Evolutionary conservation across 1,140 invertebrate genomes (phyloP), one percentile per base, ranked within the genome.

Genomic region (Drosophila rufa): DNA sequence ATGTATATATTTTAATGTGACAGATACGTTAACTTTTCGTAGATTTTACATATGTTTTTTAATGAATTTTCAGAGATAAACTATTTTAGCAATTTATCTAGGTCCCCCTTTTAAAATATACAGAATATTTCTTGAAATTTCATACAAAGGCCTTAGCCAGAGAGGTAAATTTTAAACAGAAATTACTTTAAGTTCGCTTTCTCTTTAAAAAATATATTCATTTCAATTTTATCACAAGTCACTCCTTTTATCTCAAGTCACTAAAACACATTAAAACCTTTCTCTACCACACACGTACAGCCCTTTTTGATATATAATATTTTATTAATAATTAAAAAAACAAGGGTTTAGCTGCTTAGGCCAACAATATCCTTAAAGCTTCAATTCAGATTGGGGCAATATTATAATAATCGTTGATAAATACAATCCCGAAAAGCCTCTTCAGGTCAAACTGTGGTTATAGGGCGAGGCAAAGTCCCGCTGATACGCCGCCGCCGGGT

Each of bases 391-490:
- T 50, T 12, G n/a, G 14, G 25, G 3, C 9, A 22, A n/a, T 55
- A 7, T 27, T 38, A 56, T 25, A 38, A 40, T 59, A 25, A 12
- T 58, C 3, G 12, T 11, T 11, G 8, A n/a, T 55, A 3, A 55
- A 38, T 17, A 1, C 25, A 3, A 11, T 14, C 11, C 9, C 3
- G 0, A 33, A 7, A 3, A 45, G 14, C 19, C 11, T 17, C 14
- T 43, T 46, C 19, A 70, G 3, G 81, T 47, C 14, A 90, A 66
- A 22, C 86, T 89, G 46, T 92, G 92, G 48, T 80, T 91, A 38
- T 93, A 93, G 36, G 92, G 92, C 36, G 92, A 91, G 22, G 86
- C 90, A 43, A 93, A 93, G 57, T 93, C 92, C 0, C 92, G 71
- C 30, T 93, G 92, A 80, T 92, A 92, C 0, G 86, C 79, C 19